Evolutionary conservation across 1,140 invertebrate genomes (phyloP).

Genomic region (Macrostomum lignano): DNA sequence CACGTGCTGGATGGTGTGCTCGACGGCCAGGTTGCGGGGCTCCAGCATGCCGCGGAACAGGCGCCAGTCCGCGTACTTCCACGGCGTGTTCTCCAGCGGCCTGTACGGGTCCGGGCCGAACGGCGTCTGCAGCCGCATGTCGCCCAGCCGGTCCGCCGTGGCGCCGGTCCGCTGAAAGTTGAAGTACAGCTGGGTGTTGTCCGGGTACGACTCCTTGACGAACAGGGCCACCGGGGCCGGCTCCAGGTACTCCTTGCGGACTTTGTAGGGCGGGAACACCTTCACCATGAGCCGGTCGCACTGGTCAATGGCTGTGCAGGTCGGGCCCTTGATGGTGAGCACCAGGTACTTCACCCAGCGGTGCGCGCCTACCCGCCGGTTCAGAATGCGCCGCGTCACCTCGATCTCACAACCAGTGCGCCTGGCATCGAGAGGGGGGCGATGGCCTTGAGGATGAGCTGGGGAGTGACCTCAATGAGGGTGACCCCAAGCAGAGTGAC

Average conservation of each 20-base stretch:
- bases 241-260: not conserved
- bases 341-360: not conserved
- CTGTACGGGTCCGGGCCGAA: not conserved
- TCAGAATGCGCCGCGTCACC: not conserved
- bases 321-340: not conserved
- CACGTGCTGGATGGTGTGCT: too few relatives aligned
- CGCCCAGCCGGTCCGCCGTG: not conserved
- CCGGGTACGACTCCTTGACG: not conserved
- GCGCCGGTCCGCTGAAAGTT: constrained; percentile 1
- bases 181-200: not conserved
- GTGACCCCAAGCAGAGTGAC: too few relatives aligned
- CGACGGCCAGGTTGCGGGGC: too few relatives aligned
- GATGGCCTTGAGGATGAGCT: too few relatives aligned
- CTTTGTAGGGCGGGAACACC: not conserved
- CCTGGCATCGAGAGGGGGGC: too few relatives aligned
- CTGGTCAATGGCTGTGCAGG: not conserved
- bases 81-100: not conserved
- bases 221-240: not conserved
- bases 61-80: not conserved
- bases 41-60: not conserved
- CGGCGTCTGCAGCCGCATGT: not conserved
- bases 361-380: not conserved
- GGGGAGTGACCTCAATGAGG: too few relatives aligned
- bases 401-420: not conserved
- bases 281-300: not conserved